Evolutionary conservation across 1,140 invertebrate species (phyloP), one percentile per base, ranked within the genome.

Genomic region (Formica exsecta): DNA sequence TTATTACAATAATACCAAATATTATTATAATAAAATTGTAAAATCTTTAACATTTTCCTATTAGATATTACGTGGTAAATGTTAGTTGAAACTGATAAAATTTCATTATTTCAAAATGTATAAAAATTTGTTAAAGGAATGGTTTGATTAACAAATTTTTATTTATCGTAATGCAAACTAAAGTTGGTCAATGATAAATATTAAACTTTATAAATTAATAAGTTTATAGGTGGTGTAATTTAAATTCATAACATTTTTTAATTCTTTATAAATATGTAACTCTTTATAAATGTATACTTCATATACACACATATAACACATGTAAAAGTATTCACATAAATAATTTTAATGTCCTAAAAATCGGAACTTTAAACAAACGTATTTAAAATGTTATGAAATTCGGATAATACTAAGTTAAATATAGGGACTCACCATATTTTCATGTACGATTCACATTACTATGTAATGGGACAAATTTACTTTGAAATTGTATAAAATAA

Each of bases 351-450:
- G 6, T 64, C 2, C 13, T 29, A 64, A 9, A 59, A 8, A 9
- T n/a, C 54, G 54, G 4, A 51, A 51, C 3, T 51, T 51, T 51
- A 51, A 51, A 51, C 1, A 51, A 51, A 19, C 48, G 16, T 16
- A 51, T 51, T 51, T 44, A 85, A 88, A 88, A 87, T 74, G 76
- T 84, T 64, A 54, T 13, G 51, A 61, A 65, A 77, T 75, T 85
- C 36, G 36, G 65, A 57, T 13, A 38, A 64, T 71, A 19, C 16
- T 54, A 36, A 74, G 8, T 59, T 74, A 51, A 41, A 36, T 71
- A 8, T 80, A 62, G 32, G 4, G 22, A 61, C 64, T 77, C 62
- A 77, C 41, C 25, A 29, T 44, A 64, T 44, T 62, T 51, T 61
- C 19, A 48, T 32, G 44, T 70, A 54, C 13, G 38, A 68, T 70